These are phyloP conservation scores for Gymnocephalus cernua DNA, from an alignment of 2,113 vertebrate species.

Conservation along the genomic window DNA sequence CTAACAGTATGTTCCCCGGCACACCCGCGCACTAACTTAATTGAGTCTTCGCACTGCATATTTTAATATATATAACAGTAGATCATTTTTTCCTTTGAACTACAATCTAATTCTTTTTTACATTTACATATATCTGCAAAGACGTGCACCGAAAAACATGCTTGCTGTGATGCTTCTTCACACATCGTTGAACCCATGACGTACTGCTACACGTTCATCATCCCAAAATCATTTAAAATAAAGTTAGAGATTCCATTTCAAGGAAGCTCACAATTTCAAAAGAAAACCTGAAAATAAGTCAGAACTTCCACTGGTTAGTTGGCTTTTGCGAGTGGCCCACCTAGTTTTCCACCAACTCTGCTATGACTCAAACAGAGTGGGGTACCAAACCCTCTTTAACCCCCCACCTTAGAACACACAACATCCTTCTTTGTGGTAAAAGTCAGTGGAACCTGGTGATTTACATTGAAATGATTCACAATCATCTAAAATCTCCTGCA, in stretches of 20 bases:
- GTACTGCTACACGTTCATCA: neutral
- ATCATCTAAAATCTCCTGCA: neutral
- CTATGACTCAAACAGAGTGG: constrained; percentile 69
- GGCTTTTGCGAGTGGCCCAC: constrained; percentile 51
- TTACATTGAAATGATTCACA: constrained; percentile 9
- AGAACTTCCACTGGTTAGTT: constrained; percentile 52
- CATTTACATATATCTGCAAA: neutral
- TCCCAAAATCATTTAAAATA: neutral
- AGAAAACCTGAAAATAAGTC: constrained; percentile 18
- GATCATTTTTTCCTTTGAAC: neutral
- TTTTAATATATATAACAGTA: neutral
- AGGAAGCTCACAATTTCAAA: neutral
- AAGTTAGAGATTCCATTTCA: constrained; percentile 1
- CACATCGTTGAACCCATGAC: neutral
- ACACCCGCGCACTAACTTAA: constrained; percentile 34
- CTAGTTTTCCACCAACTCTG: constrained; percentile 53
- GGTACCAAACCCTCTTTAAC: constrained; percentile 43
- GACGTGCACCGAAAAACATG: neutral
- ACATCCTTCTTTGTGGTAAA: constrained; percentile 8
- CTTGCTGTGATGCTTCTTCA: neutral
- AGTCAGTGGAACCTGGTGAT: neutral
- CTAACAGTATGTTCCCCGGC: constrained; percentile 35
- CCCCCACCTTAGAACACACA: constrained; percentile 18
- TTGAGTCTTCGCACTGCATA: constrained; percentile 11
- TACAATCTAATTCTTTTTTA: neutral